Evolutionary conservation across 2,888 invertebrate species (phyloP).

Genomic region (Drosophila nigricruria): DNA sequence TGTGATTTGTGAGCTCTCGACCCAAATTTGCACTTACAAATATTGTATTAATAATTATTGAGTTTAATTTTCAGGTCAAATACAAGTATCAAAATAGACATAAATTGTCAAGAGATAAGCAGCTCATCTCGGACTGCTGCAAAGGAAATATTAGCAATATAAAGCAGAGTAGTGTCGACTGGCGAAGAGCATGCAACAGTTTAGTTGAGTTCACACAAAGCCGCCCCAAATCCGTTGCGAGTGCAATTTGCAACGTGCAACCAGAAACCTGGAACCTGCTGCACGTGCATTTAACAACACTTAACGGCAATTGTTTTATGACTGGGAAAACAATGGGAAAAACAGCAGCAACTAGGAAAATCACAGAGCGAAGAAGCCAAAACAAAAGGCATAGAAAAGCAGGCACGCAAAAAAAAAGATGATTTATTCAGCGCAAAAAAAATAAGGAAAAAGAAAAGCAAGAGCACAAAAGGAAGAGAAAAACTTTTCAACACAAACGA

Average conservation of each 20-base stretch:
- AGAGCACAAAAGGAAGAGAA: constrained; percentile 13
- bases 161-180: neutral
- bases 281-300: constrained; percentile 67
- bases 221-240: constrained; percentile 21
- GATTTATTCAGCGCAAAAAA: constrained; percentile 71
- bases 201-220: constrained; percentile 25
- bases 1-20: no score
- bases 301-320: constrained; percentile 79
- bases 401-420: constrained; percentile 48
- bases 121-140: neutral
- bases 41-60: neutral
- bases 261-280: constrained; percentile 15
- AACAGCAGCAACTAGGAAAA: constrained; percentile 38
- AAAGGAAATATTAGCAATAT: constrained; percentile 17
- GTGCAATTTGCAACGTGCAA: constrained; percentile 31
- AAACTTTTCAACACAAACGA: constrained; percentile 59
- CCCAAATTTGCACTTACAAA: neutral
- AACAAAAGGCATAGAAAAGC: constrained; percentile 51
- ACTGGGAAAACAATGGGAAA: constrained; percentile 37
- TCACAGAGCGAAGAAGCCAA: constrained; percentile 41
- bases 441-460: constrained; percentile 8
- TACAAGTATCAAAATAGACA: neutral
- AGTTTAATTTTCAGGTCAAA: neutral
- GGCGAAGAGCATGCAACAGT: constrained; percentile 51
- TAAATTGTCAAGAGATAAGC: constrained; percentile 9